Base-by-base conservation (phyloP, 2,113 vertebrate genomes). In the Ictalurus furcatus region DNA sequence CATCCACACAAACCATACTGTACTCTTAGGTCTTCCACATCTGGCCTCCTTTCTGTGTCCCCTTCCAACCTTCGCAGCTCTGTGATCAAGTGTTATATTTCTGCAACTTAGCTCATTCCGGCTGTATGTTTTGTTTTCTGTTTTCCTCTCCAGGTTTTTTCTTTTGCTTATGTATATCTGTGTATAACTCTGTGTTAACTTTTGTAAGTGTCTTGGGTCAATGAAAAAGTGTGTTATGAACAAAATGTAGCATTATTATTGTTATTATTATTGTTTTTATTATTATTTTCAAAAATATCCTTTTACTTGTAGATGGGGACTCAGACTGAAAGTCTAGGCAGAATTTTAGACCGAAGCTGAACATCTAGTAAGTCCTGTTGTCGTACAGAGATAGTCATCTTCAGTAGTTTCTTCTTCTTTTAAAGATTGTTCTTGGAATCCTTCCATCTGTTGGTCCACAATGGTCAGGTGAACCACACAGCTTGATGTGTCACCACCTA, bases 401-500 rank as follows among this genome's bases (percentile, higher is more conserved):
- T 61, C 80, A 40, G 13, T 2, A 25, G 19, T 30, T 61, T 83
- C 80, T 37, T 61, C 80, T 25, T 83, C 80, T 61, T 83, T 83
- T 61, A 61, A 40, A 25, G 58, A 11, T 1, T 61, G 37, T 83
- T 59, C 80, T 12, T 83, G 56, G 80, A 83, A 37, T 83, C 4
- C 56, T 61, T 83, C 58, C 1, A 34, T 37, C 30, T 25, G 30
- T 14, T 61, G 56, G 19, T 79, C 76, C 76, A 25, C 23, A 28
- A 74, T 19, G 73, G 7, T 74, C 73, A 44, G 34, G 11, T 52
- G 76, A 16, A 81, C 48, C 52, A 37, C 58, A 61, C 56, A 37
- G 56, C 80, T 83, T 23, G 54, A 34, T 58, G 56, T 83, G 30
- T 83, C 80, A 83, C 30, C 34, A 83, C 80, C 80, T 83, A 37